Evolutionary conservation across 2,888 invertebrate species (phyloP).

Genomic region (Mayetiola destructor): DNA sequence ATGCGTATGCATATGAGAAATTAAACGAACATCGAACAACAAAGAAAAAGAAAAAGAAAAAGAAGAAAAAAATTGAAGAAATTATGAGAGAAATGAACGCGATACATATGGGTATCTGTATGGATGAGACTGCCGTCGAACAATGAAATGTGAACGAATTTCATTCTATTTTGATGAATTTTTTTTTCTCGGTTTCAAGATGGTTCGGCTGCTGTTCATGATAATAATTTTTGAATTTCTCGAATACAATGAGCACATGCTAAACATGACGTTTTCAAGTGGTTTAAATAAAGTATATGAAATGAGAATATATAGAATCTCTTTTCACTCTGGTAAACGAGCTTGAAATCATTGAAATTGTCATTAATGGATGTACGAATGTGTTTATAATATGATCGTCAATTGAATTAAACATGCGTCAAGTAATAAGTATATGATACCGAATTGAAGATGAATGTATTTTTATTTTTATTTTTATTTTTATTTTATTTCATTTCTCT

Average conservation of each 20-base stretch:
- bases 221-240: not conserved
- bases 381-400: constrained; percentile 1
- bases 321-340: too few species aligned
- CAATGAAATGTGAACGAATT: constrained; percentile 1
- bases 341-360: constrained; percentile 8
- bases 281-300: not conserved
- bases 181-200: too few species aligned
- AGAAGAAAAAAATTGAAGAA: not conserved
- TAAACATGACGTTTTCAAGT: constrained; percentile 1
- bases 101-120: too few species aligned
- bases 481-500: too few species aligned
- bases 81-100: constrained; percentile 6
- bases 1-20: too few species aligned
- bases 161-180: not conserved
- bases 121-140: too few species aligned
- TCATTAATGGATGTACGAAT: constrained; percentile 10
- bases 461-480: too few species aligned
- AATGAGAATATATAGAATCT: too few species aligned
- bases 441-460: too few species aligned
- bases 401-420: constrained; percentile 12
- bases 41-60: not conserved
- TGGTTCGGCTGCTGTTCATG: too few species aligned
- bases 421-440: constrained; percentile 7
- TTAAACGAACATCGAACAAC: too few species aligned
- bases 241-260: not conserved